Evolutionary conservation across 1,140 invertebrate species (phyloP), one percentile per base, ranked within the genome.

Genomic region (Arion vulgaris): DNA sequence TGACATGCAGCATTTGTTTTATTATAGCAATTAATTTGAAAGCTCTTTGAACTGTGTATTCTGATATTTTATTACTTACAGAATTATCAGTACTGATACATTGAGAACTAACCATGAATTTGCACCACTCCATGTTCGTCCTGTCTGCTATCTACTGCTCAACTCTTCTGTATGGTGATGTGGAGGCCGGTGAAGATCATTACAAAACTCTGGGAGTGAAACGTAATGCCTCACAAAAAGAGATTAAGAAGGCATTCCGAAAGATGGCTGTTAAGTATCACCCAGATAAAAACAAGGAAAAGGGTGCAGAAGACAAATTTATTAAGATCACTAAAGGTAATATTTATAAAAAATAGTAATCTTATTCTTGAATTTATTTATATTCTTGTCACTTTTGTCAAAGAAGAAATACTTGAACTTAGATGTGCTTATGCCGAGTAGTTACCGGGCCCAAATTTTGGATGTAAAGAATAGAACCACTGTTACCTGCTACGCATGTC

Each of bases 231-330:
- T 95, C 95, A 38, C 92, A 94, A 34, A 97, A 98, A 92, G 98
- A 99, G 88, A 98, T 99, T 66, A 99, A 99, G 90, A 99, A 99
- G 92, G 96, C 98, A 11, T 99, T 92, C 69, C 83, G 90, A 79
- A 93, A 93, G 93, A 93, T 99, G 77, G 98, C 98, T 19, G 93
- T 99, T 0, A 99, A 99, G 93, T 99, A 98, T 92, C 99, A 99
- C 92, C 98, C 98, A 41, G 98, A 99, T 92, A 99, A 99, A 93
- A 99, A 99, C 93, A 98, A 97, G 66, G 88, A 90, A 34, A 86
- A 86, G 62, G 87, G 86, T 68, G 91, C 92, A 23, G 86, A 92
- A 69, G 87, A 88, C 83, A 91, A 92, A 82, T 92, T 92, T 88
- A 69, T 91, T n/a, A 89, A 92, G 87, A 92, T 92, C 73, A 91